phyloP scores from a whole-genome alignment of 2,888 invertebrate genomes.

The Pyrochroa serraticornis region DNA sequence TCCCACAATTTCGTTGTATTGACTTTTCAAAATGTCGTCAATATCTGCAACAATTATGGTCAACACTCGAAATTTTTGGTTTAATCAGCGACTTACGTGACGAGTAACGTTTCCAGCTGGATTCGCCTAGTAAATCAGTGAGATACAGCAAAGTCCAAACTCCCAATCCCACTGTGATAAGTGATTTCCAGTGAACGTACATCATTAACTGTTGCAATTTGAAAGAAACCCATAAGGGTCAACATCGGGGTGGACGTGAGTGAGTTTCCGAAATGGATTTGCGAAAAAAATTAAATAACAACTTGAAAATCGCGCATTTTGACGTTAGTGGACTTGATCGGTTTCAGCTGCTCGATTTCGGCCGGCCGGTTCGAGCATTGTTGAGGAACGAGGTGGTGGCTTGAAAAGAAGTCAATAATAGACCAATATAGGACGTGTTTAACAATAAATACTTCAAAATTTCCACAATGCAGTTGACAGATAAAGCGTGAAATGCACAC shows the following conservation, averaged over 20 bases:
- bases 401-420: conserved; percentile 25
- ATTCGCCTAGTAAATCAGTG: conserved; percentile 19
- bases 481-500: conserved; percentile 21
- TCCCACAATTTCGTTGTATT: conserved; percentile 3
- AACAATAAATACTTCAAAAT: conserved; percentile 25
- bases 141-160: conserved; percentile 18
- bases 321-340: conserved; percentile 5
- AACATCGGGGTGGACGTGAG: not conserved
- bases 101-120: conserved; percentile 21
- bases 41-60: conserved; percentile 1
- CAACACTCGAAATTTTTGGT: not conserved
- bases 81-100: conserved; percentile 8
- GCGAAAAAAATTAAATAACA: conserved; percentile 14
- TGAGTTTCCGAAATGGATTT: conserved; percentile 7
- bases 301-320: conserved; percentile 10
- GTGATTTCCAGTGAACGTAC: conserved; percentile 22
- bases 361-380: conserved; percentile 7
- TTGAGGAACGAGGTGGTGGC: conserved; percentile 1
- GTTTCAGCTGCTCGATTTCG: conserved; percentile 6
- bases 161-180: conserved; percentile 12
- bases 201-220: conserved; percentile 14
- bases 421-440: conserved; percentile 18
- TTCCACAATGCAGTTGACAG: conserved; percentile 8
- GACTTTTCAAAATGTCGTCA: conserved; percentile 8
- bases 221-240: conserved; percentile 2